A percentile compares a stretch with the other conserved stretches of the same genome.
phyloP scores from a whole-genome alignment of 2,888 invertebrate genomes.

The Drosophila nigricruria region DNA sequence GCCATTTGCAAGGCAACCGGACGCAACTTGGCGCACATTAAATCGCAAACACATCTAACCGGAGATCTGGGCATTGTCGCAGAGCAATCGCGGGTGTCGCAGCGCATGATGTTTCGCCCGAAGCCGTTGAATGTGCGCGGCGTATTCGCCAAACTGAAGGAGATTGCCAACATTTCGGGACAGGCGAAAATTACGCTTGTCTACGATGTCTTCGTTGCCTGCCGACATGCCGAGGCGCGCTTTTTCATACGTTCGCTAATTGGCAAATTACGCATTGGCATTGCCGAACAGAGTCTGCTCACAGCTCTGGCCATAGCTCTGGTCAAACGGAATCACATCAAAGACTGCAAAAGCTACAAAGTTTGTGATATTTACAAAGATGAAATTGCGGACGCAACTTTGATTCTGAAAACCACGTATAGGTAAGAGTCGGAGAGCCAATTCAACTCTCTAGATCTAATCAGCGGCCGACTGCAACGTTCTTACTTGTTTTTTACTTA shows the following conservation, averaged over 20 bases:
- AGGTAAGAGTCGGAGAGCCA: too few relatives aligned
- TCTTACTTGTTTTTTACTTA: too few relatives aligned
- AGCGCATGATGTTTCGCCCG: constrained; percentile 95
- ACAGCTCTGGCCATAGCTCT: constrained; percentile 95
- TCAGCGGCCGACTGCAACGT: too few relatives aligned
- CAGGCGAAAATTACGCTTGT: constrained; percentile 95
- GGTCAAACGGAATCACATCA: constrained; percentile 85
- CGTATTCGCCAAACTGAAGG: constrained; percentile 93
- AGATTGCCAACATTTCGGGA: constrained; percentile 95
- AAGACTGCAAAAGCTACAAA: constrained; percentile 87
- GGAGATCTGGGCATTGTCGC: constrained; percentile 98
- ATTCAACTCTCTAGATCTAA: too few relatives aligned
- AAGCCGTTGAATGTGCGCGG: constrained; percentile 90
- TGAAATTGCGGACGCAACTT: constrained; percentile 90
- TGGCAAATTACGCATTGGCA: constrained; percentile 97
- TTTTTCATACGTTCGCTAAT: constrained; percentile 95
- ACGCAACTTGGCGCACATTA: constrained; percentile 93
- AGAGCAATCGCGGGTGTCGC: constrained; percentile 92
- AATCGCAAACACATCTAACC: constrained; percentile 86
- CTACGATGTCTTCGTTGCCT: constrained; percentile 96
- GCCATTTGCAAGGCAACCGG: constrained; percentile 96
- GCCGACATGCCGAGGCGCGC: constrained; percentile 93
- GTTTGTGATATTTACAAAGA: constrained; percentile 82
- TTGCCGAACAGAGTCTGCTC: constrained; percentile 98
- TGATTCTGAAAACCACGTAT: constrained; percentile 95